Evolutionary conservation across 2,113 vertebrate species (phyloP), one percentile per base, ranked within the genome.

Genomic region (Brachirus orientalis): DNA sequence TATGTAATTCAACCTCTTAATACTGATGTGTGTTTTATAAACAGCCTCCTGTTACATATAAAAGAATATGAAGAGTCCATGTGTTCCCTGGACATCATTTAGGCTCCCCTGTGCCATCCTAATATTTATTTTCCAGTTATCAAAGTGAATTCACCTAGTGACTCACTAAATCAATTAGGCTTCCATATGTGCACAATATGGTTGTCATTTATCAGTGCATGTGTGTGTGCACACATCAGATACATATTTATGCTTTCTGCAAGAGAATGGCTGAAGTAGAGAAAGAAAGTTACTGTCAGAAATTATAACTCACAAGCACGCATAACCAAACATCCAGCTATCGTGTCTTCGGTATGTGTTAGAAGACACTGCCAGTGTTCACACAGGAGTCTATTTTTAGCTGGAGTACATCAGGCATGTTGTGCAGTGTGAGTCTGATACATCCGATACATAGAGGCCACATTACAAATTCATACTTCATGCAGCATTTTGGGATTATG

Each of bases 341-440:
- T 51, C 55, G 52, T 55, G 77, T 75, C 58, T 74, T 51, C 53
- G 59, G 72, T 38, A 45, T 58, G 66, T 72, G 76, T 63, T 70
- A 61, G 76, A 28, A 80, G 57, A 65, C 60, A 55, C 61, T 60
- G 75, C 73, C 75, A 72, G 67, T 45, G 2, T 48, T 64, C 54
- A 16, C 28, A 65, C 48, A 8, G 51, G 67, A 74, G 54, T 69
- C 80, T 87, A 87, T 86, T 86, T 87, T 82, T 88, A 90, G 88
- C 61, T 53, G 57, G 68, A 79, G 60, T 78, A 36, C 48, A 59
- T 58, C 63, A 67, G 69, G 75, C 63, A 59, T 70, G 50, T 81
- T 72, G 40, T 13, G 14, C 40, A 12, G 40, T 63, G 63, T 44
- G 12, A 50, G 51, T 22, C 40, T 60, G 48, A 63, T 45, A 55